Evolutionary conservation across 2,888 invertebrate genomes (phyloP).

Genomic region (Phymatocera aterrima): DNA sequence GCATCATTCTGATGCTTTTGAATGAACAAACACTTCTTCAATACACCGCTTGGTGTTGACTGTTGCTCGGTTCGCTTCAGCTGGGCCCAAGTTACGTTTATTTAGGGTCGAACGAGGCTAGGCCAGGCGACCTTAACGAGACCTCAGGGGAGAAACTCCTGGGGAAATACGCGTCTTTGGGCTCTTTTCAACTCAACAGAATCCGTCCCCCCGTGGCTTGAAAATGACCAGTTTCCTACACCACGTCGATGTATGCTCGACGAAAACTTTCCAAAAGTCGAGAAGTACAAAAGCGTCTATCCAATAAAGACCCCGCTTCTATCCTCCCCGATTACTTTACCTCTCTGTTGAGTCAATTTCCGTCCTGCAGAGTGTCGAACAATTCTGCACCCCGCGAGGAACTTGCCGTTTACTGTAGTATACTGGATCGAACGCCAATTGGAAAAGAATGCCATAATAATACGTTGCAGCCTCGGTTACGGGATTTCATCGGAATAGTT

Average conservation of each 20-base stretch:
- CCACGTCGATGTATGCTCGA: not conserved
- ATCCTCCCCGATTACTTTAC: not conserved
- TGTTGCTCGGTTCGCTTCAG: slow-evolving; percentile 4
- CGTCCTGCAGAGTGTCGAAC: slow-evolving; percentile 14
- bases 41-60: not conserved
- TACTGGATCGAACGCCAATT: not conserved
- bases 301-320: not conserved
- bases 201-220: not conserved
- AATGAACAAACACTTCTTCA: not conserved
- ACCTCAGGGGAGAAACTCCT: slow-evolving; percentile 26
- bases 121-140: slow-evolving; percentile 24
- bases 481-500: not conserved
- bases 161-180: not conserved
- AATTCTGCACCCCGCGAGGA: slow-evolving; percentile 3
- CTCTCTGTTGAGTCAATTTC: slow-evolving; percentile 22
- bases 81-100: not conserved
- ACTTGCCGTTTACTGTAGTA: not conserved
- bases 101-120: slow-evolving; percentile 11
- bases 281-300: slow-evolving; percentile 2
- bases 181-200: slow-evolving; percentile 13
- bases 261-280: not conserved
- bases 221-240: slow-evolving; percentile 9
- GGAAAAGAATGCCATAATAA: not conserved
- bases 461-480: not conserved
- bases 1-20: not conserved